Conservation (phyloP, 2,797 vertebrate species). For the Darevskia mixta region DNA sequence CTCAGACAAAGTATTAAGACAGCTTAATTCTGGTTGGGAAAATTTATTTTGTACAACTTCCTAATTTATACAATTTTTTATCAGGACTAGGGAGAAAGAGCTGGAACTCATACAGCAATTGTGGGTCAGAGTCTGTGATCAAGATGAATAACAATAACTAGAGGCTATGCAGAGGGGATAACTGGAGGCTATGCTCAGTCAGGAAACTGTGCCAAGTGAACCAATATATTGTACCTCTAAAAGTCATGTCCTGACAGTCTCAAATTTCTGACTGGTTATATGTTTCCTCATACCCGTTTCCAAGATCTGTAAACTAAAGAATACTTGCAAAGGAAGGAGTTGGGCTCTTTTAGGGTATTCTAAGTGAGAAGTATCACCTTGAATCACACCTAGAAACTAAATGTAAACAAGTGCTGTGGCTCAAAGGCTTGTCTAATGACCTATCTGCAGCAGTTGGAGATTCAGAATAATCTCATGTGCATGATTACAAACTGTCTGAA, state of each 20-base stretch:
- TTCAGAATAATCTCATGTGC: background rate
- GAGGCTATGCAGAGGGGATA: background rate
- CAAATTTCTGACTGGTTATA: background rate
- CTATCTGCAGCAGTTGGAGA: background rate
- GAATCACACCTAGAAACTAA: background rate
- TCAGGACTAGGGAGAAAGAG: background rate
- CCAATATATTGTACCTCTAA: background rate
- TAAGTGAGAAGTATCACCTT: background rate
- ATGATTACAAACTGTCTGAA: background rate
- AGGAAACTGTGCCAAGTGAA: background rate
- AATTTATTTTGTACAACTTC: background rate
- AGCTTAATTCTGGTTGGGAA: background rate
- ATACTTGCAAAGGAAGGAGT: conserved; percentile 11
- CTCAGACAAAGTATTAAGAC: background rate
- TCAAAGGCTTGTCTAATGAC: background rate
- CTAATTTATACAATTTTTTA: background rate
- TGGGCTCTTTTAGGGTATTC: conserved; percentile 1
- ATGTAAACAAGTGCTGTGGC: background rate
- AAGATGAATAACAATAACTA: conserved; percentile 8
- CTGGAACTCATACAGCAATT: background rate
- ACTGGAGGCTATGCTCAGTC: background rate
- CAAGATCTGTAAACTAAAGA: background rate
- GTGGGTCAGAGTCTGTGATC: background rate
- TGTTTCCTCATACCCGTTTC: background rate
- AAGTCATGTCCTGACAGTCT: background rate